Conservation (phyloP, 2,797 vertebrate genomes). For the Emys orbicularis region DNA sequence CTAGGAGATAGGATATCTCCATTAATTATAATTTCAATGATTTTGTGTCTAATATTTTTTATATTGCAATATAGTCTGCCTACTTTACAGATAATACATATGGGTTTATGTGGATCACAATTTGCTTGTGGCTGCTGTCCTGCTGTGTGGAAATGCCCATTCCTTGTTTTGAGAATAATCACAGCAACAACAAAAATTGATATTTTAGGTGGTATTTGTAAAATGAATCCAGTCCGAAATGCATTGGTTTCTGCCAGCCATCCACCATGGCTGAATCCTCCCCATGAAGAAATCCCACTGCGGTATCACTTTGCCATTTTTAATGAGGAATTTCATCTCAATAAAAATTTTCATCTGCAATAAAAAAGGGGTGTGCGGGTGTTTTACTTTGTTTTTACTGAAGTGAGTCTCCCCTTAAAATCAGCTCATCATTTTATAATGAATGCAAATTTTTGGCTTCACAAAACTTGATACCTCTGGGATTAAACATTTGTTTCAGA, state of each 20-base stretch:
- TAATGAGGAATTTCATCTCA: constrained; percentile 39
- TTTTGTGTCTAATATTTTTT: constrained; percentile 61
- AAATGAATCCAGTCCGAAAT: constrained; percentile 36
- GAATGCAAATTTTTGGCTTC: constrained; percentile 8
- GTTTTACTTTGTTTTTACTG: constrained; percentile 4
- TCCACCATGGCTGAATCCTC: background rate
- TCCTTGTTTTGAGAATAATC: constrained; percentile 40
- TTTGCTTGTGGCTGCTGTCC: constrained; percentile 18
- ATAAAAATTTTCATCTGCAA: too few relatives aligned
- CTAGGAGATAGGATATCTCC: too few relatives aligned
- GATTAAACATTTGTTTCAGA: background rate
- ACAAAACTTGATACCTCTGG: background rate
- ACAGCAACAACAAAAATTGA: constrained; percentile 17
- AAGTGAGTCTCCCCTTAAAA: constrained; percentile 12
- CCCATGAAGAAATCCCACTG: constrained; percentile 14
- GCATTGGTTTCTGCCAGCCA: background rate
- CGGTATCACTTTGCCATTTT: constrained; percentile 33
- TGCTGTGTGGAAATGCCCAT: constrained; percentile 51
- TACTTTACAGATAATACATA: constrained; percentile 56
- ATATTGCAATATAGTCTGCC: constrained; percentile 42
- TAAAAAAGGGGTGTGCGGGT: background rate
- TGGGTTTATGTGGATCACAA: constrained; percentile 43
- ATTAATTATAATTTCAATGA: too few relatives aligned
- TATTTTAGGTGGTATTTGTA: constrained; percentile 49
- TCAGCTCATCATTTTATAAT: constrained; percentile 13